Base-by-base conservation (phyloP, 2,797 vertebrate species). In the Myotis planiceps region DNA sequence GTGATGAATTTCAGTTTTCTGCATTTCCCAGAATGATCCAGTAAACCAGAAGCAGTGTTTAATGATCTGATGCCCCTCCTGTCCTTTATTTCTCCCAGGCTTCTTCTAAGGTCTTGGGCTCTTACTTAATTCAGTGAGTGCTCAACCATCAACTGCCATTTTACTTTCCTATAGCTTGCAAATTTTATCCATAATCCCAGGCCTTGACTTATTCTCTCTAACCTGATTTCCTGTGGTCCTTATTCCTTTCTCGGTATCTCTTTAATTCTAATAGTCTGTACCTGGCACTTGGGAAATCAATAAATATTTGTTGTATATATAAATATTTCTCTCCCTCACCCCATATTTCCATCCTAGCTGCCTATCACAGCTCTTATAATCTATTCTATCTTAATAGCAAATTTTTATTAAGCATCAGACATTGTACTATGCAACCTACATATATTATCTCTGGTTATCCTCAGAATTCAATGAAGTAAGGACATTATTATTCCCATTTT, bases 141-240 rank as follows among this genome's bases (percentile, higher is more conserved):
- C 37, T 88, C 55, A 74, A 47, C 29, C 88, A 58, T 49, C 71
- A 72, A 39, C 23, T 74, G 9, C 15, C 34, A 42, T 49, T 65
- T 85, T 74, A 29, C 18, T 75, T 88, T 82, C n/a, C 42, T 74
- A 42, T 95, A 55, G 37, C 93, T 94, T 86, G 37, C 69, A 71
- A 83, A 85, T 39, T 71, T 84, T 71, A 66, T 69, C 53, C 39
- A 58, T 82, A 92, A 94, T 6, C 9, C 14, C 81, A 69, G 18
- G 69, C 3, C 45, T 82, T 69, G 84, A 42, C 32, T 90, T 91
- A 71, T 80, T 80, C 23, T 83, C n/a, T 83, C 39, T 63, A 53
- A 63, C 18, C 34, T 8, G 8, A 19, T 75, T 79, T 12, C n/a
- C 63, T 47, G 8, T 1, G 74, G 65, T 90, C 86, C 71, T 60